Evolutionary conservation across 2,888 invertebrate genomes (phyloP), one percentile per base, ranked within the genome.

Genomic region (Synergus gifuensis): DNA sequence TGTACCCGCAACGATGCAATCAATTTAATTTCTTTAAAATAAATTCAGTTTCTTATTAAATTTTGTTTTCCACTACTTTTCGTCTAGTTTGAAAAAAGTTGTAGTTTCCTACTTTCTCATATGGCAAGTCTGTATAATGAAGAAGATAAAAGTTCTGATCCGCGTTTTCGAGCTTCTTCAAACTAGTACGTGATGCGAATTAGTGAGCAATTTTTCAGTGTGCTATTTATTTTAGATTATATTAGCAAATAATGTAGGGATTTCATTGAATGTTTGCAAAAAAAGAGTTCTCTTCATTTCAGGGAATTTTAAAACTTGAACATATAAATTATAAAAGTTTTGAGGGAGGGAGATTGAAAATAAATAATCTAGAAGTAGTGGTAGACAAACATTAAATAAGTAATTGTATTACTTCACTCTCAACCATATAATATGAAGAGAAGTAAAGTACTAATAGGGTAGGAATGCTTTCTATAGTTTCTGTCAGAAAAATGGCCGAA

Each of bases 181-280:
- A 36, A 66, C 66, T 66, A 44, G 66, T 36, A 66, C 66, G 66
- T 66, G 66, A 66, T 66, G 12, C 12, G 66, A 66, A 66, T 66
- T 66, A 18, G 44, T 4, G 18, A 66, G 18, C 66, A 66, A 18
- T 44, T 18, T 18, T 36, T 64, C 40, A 2, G 4, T 9, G 42
- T n/a, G 42, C 18, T 66, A 42, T 66, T 66, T 18, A 66, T 66
- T 64, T 42, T n/a, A 42, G 11, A 7, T n/a, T 18, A 40, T 66
- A n/a, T 66, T 18, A 42, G 12, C 12, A 36, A 42, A 9, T 4
- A 5, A 42, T 66, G 40, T 9, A 16, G 36, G 2, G 36, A 14
- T 7, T 18, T 9, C 4, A 18, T 66, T n/a, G 8, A 54, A 8
- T 54, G 9, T 54, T 54, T n/a, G 7, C 5, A 54, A 54, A n/a